Base-by-base conservation (phyloP, 2,797 vertebrate species). In the Coilia nasus region DNA sequence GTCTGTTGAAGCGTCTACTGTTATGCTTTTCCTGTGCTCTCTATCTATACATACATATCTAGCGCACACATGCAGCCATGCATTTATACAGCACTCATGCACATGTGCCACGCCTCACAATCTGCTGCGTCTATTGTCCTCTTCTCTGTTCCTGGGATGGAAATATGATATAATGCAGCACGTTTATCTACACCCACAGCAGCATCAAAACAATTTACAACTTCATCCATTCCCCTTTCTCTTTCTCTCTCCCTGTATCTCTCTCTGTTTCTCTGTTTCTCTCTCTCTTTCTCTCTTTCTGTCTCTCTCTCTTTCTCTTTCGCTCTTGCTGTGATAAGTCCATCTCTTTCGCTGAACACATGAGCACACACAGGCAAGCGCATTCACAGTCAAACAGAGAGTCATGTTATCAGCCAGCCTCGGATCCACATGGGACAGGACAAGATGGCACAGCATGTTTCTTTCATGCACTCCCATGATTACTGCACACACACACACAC, bases 291-390 rank as follows among this genome's bases (percentile, higher is more conserved):
- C 46, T 47, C 46, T 47, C 46, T 47, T 10, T 47, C 4, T 47
- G 4, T 47, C 46, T 47, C 46, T 47, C 46, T 47, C 46, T 47
- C 46, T 47, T 10, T 47, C 46, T 47, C 46, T 47, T 47, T 47
- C 46, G 3, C 46, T 47, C 46, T 47, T 47, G 46, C 64, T 28
- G 9, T 71, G 64, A 14, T 71, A 31, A 71, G 12, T 71, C 25
- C 28, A 28, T 71, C 28, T 71, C 10, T n/a, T n/a, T 41, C 62
- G 31, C 17, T 3, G 41, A 41, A 64, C 84, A 81, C 78, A 81
- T 56, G 60, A 46, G 81, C 81, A 41, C 82, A 84, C 83, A 84
- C 59, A 81, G 54, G 54, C 84, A 62, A 85, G 31, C n/a, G 80
- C 67, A 83, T 17, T 10, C 25, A 17, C 56, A 85, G 21, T 56